Evolutionary conservation across 2,113 vertebrate genomes (phyloP).

Genomic region (Festucalex cinctus): DNA sequence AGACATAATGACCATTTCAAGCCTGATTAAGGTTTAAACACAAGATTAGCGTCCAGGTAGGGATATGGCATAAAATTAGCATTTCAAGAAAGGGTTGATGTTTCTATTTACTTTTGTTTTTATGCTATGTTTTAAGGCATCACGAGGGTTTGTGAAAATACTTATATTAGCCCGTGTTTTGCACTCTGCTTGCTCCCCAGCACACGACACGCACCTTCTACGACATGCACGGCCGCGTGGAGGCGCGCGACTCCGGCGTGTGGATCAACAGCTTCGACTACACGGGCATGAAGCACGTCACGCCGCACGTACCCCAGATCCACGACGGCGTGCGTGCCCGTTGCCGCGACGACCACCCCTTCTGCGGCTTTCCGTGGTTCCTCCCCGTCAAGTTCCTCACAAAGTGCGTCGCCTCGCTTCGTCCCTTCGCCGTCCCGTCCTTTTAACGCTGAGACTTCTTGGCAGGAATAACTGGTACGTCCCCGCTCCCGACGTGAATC

Average conservation of each 20-base stretch:
- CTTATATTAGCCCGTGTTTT: no score
- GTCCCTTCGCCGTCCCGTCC: no score
- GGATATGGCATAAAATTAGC: no score
- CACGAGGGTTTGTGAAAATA: no score
- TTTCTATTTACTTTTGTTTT: no score
- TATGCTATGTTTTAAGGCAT: no score
- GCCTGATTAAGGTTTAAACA: no score
- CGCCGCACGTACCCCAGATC: constrained; percentile 85
- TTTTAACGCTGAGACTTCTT: not conserved
- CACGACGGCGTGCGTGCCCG: constrained; percentile 82
- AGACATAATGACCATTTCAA: no score
- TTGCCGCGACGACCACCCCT: constrained; percentile 80
- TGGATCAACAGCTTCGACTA: constrained; percentile 98
- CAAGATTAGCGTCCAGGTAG: no score
- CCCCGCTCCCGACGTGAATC: constrained; percentile 80
- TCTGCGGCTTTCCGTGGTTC: constrained; percentile 94
- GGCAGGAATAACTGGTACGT: constrained; percentile 95
- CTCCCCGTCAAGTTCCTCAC: constrained; percentile 89
- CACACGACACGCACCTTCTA: constrained; percentile 85
- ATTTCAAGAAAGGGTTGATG: no score
- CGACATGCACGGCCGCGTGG: constrained; percentile 78
- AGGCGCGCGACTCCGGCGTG: constrained; percentile 86
- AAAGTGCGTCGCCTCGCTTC: constrained; percentile 76
- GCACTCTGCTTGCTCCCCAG: constrained; percentile 53
- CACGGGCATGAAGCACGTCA: constrained; percentile 85